Conservation (phyloP, 2,888 invertebrate genomes). For the Sericinus montela region DNA sequence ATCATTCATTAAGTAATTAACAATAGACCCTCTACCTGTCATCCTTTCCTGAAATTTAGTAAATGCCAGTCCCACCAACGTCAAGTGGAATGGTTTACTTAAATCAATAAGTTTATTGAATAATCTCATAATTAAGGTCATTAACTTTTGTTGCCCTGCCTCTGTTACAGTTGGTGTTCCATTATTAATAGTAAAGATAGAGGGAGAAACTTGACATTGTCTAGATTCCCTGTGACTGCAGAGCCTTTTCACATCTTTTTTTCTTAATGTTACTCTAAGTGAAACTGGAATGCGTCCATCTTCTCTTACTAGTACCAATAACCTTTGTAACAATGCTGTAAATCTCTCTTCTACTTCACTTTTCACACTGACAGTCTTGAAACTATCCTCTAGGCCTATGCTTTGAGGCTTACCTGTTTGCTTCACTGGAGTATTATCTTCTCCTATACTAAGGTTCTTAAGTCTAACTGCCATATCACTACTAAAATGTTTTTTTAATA, state of each 20-base stretch:
- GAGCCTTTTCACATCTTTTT: conserved; percentile 83
- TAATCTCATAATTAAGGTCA: conserved; percentile 85
- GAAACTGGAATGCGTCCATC: conserved; percentile 89
- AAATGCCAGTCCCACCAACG: conserved; percentile 88
- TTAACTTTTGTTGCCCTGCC: conserved; percentile 81
- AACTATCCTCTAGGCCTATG: conserved; percentile 89
- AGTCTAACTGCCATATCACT: conserved; percentile 84
- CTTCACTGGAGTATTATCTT: conserved; percentile 85
- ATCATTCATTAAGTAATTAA: conserved; percentile 87
- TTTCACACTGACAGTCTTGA: conserved; percentile 84
- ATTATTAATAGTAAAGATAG: conserved; percentile 77
- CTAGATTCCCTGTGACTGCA: conserved; percentile 86
- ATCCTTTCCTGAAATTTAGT: conserved; percentile 88
- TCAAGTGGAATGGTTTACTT: conserved; percentile 87
- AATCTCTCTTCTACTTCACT: conserved; percentile 87
- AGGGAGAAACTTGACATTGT: conserved; percentile 85
- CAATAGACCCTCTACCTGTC: conserved; percentile 84
- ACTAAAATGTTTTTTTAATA: conserved; percentile 82
- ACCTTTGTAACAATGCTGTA: conserved; percentile 82
- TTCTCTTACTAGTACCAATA: conserved; percentile 85
- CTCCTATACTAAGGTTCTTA: conserved; percentile 85
- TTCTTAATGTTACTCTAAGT: conserved; percentile 86
- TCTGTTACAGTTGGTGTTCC: conserved; percentile 72
- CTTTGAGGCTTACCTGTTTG: conserved; percentile 87
- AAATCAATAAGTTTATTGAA: conserved; percentile 86